These are phyloP conservation scores for Pollenia griseotomentosa DNA, from an alignment of 2,888 invertebrate genomes.

Conservation along the genomic window DNA sequence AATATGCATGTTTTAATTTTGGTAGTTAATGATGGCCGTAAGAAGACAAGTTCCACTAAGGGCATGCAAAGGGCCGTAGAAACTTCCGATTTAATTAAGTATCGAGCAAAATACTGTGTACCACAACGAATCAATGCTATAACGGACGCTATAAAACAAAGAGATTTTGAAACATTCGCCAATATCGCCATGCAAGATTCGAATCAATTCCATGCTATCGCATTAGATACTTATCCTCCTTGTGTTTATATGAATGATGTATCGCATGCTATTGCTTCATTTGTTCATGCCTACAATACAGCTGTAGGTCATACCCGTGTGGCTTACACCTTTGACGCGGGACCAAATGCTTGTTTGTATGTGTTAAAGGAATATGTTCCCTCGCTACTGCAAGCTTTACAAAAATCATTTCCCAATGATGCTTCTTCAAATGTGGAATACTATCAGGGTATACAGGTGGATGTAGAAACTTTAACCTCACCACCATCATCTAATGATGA, in stretches of 20 bases:
- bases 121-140: slow-evolving; percentile 87
- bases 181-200: slow-evolving; percentile 98
- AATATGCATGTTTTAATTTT: slow-evolving; percentile 94
- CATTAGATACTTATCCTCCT: slow-evolving; percentile 97
- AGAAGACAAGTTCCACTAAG: slow-evolving; percentile 93
- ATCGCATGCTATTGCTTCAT: slow-evolving; percentile 91
- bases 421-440: slow-evolving; percentile 84
- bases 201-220: slow-evolving; percentile 98
- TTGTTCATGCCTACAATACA: slow-evolving; percentile 94
- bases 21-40: slow-evolving; percentile 93
- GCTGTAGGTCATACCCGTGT: slow-evolving; percentile 88
- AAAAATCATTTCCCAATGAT: slow-evolving; percentile 89
- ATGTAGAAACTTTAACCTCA: slow-evolving; percentile 63
- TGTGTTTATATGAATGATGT: slow-evolving; percentile 95
- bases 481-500: not conserved
- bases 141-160: slow-evolving; percentile 85
- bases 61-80: slow-evolving; percentile 93
- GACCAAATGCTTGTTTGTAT: slow-evolving; percentile 97
- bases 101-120: slow-evolving; percentile 90
- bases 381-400: slow-evolving; percentile 88
- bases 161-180: slow-evolving; percentile 94
- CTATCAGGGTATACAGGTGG: slow-evolving; percentile 86
- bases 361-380: slow-evolving; percentile 90
- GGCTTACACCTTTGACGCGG: slow-evolving; percentile 99
- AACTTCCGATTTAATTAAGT: slow-evolving; percentile 92